phyloP scores from a whole-genome alignment of 1,140 invertebrate genomes.

The Bacillus rossius region DNA sequence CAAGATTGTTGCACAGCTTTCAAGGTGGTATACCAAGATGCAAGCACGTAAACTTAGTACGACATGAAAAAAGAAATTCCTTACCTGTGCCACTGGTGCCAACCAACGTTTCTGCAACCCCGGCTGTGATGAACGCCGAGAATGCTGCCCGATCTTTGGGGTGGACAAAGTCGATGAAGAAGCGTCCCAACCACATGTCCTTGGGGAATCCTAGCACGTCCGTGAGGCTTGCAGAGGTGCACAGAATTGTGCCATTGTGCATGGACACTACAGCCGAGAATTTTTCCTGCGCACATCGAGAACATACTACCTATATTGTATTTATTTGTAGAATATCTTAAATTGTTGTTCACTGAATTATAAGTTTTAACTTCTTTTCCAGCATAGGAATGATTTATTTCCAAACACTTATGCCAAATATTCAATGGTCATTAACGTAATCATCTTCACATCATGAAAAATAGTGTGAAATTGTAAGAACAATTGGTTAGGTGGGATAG shows the following conservation, averaged over 20 bases:
- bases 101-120: conserved; percentile 25
- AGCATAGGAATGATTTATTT: not conserved
- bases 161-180: conserved; percentile 82
- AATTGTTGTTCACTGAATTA: not conserved
- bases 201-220: conserved; percentile 70
- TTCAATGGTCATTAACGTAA: not conserved
- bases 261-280: conserved; percentile 77
- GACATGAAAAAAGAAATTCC: not conserved
- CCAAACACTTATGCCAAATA: not conserved
- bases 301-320: too few species aligned
- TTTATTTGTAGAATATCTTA: not conserved
- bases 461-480: too few species aligned
- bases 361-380: not conserved
- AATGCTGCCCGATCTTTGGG: conserved; percentile 62
- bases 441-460: not conserved
- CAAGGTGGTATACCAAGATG: not conserved
- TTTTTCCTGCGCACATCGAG: conserved; percentile 47
- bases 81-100: conserved; percentile 1
- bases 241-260: conserved; percentile 72
- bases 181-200: conserved; percentile 79
- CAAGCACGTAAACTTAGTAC: too few species aligned
- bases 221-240: conserved; percentile 63
- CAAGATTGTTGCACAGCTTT: not conserved
- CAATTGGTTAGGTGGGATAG: too few species aligned
- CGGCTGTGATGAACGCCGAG: conserved; percentile 52